These are phyloP conservation scores for Riparia riparia DNA, from an alignment of 2,113 vertebrate species.

Conservation along the genomic window DNA sequence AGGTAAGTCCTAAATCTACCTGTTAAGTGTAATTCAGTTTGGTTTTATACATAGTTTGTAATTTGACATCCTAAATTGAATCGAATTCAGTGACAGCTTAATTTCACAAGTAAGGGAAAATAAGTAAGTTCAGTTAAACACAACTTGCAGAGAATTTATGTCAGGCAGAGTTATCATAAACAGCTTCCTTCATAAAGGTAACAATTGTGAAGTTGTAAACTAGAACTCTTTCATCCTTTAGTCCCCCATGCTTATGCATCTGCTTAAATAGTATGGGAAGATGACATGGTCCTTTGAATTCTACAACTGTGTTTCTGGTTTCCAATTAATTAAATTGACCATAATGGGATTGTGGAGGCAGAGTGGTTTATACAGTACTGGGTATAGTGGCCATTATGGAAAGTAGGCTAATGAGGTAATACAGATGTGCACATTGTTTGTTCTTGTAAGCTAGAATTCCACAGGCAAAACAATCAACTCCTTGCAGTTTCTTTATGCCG, in stretches of 20 bases:
- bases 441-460: not conserved
- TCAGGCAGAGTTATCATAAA: not conserved
- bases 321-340: slow-evolving; percentile 14
- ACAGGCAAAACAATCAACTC: not conserved
- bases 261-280: not conserved
- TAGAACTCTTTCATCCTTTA: not conserved
- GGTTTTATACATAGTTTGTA: not conserved
- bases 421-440: not conserved
- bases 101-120: not conserved
- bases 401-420: not conserved
- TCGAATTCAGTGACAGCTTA: not conserved
- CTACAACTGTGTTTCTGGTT: not conserved
- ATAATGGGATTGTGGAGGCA: not conserved
- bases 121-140: not conserved
- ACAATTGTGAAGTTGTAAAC: not conserved
- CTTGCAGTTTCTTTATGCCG: not conserved
- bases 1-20: slow-evolving; percentile 64
- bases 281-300: not conserved
- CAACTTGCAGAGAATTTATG: not conserved
- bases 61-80: not conserved
- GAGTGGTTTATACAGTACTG: not conserved
- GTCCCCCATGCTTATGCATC: not conserved
- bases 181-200: not conserved
- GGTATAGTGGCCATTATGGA: not conserved
- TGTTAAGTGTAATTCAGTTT: not conserved